Evolutionary conservation across 2,888 invertebrate species (phyloP).

Genomic region (Eulithis testata): DNA sequence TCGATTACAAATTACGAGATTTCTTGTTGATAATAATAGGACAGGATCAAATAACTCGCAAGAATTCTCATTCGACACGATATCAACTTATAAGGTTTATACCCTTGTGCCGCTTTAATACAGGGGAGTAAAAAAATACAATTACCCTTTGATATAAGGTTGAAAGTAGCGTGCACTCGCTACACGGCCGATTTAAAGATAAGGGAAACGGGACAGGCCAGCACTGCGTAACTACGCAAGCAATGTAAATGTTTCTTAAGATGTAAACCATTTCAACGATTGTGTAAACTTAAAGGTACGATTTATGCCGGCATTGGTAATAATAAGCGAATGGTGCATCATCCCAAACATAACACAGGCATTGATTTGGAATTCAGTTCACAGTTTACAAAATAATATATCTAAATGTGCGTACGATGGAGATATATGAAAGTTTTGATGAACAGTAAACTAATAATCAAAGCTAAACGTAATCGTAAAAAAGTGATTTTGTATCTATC

Average conservation of each 20-base stretch:
- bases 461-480: no score
- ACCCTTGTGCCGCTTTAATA: no score
- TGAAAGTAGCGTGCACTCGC: background rate
- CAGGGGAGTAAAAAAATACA: background rate
- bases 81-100: no score
- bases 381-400: no score
- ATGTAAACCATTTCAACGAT: conserved; percentile 16
- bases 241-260: conserved; percentile 8
- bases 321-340: conserved; percentile 1
- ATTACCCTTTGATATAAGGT: background rate
- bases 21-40: no score
- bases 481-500: no score
- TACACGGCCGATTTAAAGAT: background rate
- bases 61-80: no score
- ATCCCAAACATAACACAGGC: background rate
- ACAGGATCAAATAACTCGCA: no score
- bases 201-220: background rate
- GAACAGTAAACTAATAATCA: no score
- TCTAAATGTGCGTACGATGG: no score
- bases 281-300: conserved; percentile 12
- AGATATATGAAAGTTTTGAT: no score
- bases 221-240: conserved; percentile 10
- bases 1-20: no score
- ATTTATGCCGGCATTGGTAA: background rate
- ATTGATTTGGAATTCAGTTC: background rate